These are phyloP conservation scores for Pteropus alecto DNA, from an alignment of 2,113 vertebrate species.

Conservation along the genomic window DNA sequence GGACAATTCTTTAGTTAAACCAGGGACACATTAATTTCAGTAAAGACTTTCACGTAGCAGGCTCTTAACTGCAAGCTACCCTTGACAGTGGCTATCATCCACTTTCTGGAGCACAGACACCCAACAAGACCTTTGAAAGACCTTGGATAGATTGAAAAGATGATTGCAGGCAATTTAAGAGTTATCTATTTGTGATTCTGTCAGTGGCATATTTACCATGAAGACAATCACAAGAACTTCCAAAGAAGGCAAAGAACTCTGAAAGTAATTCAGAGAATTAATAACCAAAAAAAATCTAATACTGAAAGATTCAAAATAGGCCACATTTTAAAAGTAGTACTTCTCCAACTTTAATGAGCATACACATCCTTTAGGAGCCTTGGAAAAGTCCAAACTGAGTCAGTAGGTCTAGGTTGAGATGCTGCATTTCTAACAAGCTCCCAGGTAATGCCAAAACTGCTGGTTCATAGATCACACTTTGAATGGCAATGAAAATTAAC, in stretches of 20 bases:
- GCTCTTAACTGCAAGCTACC: neutral
- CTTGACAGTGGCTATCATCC: neutral
- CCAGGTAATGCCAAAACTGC: neutral
- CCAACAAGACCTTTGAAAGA: neutral
- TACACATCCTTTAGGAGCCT: neutral
- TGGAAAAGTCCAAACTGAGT: neutral
- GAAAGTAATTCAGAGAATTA: neutral
- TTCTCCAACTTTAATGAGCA: neutral
- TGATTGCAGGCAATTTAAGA: neutral
- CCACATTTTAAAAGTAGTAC: neutral
- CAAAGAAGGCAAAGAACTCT: neutral
- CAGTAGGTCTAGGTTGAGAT: neutral
- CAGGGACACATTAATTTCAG: neutral
- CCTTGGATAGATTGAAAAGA: neutral
- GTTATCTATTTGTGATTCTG: neutral
- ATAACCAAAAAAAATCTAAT: neutral
- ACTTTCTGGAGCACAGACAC: neutral
- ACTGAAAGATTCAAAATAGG: neutral
- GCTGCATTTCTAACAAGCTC: neutral
- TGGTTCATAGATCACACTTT: neutral
- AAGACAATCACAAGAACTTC: neutral
- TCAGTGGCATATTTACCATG: neutral
- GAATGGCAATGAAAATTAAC: neutral
- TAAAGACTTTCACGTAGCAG: neutral
- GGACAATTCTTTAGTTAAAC: neutral